These are phyloP conservation scores for Carassius gibelio DNA, from an alignment of 2,113 vertebrate genomes.

Conservation along the genomic window DNA sequence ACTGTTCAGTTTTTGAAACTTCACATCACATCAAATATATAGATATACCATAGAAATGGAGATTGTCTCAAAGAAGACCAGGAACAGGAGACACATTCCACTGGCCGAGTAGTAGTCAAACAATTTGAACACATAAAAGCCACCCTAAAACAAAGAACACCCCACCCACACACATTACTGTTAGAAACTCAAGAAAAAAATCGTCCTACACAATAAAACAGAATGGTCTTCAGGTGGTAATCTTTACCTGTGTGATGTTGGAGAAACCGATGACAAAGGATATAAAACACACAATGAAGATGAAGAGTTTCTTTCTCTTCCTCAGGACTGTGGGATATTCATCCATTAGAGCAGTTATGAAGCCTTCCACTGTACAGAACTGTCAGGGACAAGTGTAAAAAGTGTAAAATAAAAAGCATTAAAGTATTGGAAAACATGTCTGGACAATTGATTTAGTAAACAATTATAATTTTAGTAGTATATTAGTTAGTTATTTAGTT, in stretches of 20 bases:
- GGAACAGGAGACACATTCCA: no score
- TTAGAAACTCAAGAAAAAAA: background rate
- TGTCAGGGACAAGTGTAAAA: slow-evolving; percentile 51
- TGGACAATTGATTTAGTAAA: no score
- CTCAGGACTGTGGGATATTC: slow-evolving; percentile 84
- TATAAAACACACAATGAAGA: slow-evolving; percentile 82
- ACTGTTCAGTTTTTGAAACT: no score
- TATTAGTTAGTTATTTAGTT: no score
- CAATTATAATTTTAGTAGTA: no score
- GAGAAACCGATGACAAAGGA: slow-evolving; percentile 89
- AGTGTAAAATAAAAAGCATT: no score
- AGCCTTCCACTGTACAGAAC: slow-evolving; percentile 93
- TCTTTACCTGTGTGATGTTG: slow-evolving; percentile 86
- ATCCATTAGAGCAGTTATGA: slow-evolving; percentile 88
- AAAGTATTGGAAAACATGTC: no score
- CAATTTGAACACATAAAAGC: no score
- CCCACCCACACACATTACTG: slow-evolving; percentile 3
- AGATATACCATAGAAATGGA: no score
- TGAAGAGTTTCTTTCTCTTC: slow-evolving; percentile 87
- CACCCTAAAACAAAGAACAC: background rate
- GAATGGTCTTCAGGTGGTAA: background rate
- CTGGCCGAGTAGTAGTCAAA: no score
- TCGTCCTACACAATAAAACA: slow-evolving; percentile 9
- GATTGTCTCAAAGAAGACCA: no score
- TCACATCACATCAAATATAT: no score